Evolutionary conservation across 2,797 vertebrate genomes (phyloP).

Genomic region (Ctenosaura bakeri): DNA sequence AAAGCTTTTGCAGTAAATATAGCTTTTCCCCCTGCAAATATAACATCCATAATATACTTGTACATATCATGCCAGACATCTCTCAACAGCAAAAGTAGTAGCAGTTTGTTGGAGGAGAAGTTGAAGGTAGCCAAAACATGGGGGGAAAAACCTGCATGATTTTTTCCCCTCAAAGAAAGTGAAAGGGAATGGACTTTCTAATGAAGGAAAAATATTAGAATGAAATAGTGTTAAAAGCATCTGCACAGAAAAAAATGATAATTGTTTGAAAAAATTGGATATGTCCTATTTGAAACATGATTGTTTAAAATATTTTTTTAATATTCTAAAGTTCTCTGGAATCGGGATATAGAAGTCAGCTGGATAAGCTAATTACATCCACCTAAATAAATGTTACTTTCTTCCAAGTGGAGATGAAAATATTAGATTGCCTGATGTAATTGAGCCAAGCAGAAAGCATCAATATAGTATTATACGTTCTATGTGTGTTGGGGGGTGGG

Average conservation of each 20-base stretch:
- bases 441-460: not conserved
- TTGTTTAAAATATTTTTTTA: not conserved
- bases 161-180: not conserved
- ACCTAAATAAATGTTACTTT: constrained; percentile 13
- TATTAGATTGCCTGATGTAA: constrained; percentile 4
- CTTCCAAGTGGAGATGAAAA: not conserved
- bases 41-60: not conserved
- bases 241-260: not conserved
- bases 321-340: not conserved
- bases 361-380: not conserved
- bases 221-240: not conserved
- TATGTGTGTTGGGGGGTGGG: not conserved
- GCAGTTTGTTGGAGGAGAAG: not conserved
- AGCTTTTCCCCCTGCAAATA: not conserved
- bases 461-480: not conserved
- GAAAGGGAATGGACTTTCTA: not conserved
- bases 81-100: not conserved
- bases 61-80: not conserved
- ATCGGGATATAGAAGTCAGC: not conserved
- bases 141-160: too few species aligned
- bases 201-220: not conserved
- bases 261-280: not conserved
- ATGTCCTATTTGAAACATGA: not conserved
- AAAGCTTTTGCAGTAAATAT: not conserved
- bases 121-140: not conserved